Conservation (phyloP, 2,888 invertebrate genomes). For the Acronicta psi region DNA sequence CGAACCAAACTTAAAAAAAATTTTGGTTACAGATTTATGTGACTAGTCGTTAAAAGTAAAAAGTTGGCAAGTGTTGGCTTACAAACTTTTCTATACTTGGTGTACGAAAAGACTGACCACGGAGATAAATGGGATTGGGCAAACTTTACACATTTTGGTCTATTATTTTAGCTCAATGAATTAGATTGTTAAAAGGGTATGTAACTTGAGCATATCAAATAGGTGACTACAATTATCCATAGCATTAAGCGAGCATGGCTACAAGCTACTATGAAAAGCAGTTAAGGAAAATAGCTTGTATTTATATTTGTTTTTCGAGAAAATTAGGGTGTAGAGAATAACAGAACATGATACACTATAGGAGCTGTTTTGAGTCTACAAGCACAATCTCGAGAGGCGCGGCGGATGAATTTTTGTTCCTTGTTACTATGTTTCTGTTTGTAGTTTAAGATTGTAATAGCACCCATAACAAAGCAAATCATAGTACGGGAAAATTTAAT, state of each 20-base stretch:
- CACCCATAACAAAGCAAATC: constrained; percentile 24
- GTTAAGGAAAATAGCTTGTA: too few relatives aligned
- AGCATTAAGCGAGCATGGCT: too few relatives aligned
- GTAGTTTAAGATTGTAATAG: constrained; percentile 25
- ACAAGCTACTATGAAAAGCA: too few relatives aligned
- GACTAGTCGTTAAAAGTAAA: background rate
- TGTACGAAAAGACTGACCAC: background rate
- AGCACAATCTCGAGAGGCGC: constrained; percentile 5
- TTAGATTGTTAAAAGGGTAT: background rate
- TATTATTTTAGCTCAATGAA: background rate
- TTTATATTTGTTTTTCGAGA: too few relatives aligned
- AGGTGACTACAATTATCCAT: too few relatives aligned
- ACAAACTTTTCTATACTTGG: background rate
- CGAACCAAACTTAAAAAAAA: background rate
- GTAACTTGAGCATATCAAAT: too few relatives aligned
- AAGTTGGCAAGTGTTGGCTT: background rate
- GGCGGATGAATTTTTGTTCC: constrained; percentile 9
- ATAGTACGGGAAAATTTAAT: constrained; percentile 29
- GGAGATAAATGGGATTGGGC: too few relatives aligned
- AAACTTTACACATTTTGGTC: background rate
- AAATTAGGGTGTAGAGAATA: too few relatives aligned
- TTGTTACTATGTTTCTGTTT: constrained; percentile 3
- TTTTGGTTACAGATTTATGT: background rate
- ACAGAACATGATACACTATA: background rate
- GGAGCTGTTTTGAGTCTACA: background rate